Conservation (phyloP, 2,888 invertebrate genomes). For the Habrosyne pyritoides region DNA sequence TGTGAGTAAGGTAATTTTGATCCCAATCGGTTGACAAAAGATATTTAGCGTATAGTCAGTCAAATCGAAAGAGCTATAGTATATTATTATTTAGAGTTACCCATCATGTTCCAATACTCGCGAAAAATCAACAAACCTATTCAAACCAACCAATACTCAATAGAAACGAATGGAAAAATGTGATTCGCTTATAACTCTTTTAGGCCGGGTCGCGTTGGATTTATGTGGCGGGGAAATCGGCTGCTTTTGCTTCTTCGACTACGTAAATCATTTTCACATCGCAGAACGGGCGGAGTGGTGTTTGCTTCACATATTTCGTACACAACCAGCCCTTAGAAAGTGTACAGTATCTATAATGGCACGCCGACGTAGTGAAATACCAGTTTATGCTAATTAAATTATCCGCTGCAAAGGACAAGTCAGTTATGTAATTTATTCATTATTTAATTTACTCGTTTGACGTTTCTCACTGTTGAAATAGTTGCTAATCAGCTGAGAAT, state of each 20-base stretch:
- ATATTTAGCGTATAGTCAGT: too few relatives aligned
- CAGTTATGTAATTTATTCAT: neutral
- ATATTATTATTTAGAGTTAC: too few relatives aligned
- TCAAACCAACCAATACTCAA: conserved; percentile 6
- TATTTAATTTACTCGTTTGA: neutral
- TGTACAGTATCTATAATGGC: conserved; percentile 36
- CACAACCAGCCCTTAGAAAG: conserved; percentile 45
- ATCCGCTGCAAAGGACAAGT: conserved; percentile 1
- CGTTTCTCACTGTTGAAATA: neutral
- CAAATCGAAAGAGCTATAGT: too few relatives aligned
- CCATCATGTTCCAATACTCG: conserved; percentile 21
- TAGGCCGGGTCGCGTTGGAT: conserved; percentile 45
- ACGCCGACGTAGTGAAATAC: conserved; percentile 32
- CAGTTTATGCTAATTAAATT: conserved; percentile 27
- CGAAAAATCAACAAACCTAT: conserved; percentile 3
- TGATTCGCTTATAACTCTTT: conserved; percentile 68
- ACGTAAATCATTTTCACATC: conserved; percentile 75
- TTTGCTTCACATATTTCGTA: conserved; percentile 45
- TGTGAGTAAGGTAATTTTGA: too few relatives aligned
- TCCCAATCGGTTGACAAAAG: too few relatives aligned
- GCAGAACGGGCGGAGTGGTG: conserved; percentile 25
- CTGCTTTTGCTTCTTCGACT: conserved; percentile 60
- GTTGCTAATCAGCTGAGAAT: neutral
- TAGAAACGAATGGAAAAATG: conserved; percentile 54
- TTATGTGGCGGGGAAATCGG: conserved; percentile 62